Conservation (phyloP, 2,888 invertebrate genomes). For the Tridacna crocea region DNA sequence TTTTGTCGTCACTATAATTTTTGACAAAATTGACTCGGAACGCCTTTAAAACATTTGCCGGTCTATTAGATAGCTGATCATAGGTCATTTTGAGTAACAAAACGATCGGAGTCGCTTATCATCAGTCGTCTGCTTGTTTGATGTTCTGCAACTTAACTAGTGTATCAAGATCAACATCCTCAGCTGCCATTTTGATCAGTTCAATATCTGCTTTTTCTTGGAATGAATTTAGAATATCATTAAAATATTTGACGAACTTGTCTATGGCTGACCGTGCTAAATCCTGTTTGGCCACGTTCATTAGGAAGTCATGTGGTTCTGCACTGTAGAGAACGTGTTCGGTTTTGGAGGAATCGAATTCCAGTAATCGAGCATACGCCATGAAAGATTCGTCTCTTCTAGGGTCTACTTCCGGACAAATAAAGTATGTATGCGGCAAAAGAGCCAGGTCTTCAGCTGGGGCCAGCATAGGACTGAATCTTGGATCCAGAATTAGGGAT, state of each 20-base stretch:
- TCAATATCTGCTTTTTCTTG: not conserved
- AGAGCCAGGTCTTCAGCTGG: not conserved
- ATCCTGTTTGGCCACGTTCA: not conserved
- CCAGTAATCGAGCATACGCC: not conserved
- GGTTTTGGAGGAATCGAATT: not conserved
- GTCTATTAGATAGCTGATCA: too few relatives aligned
- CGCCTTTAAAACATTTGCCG: too few relatives aligned
- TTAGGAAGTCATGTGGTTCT: slow-evolving; percentile 1
- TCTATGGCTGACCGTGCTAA: not conserved
- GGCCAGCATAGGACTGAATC: slow-evolving; percentile 15
- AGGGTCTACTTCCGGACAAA: slow-evolving; percentile 12
- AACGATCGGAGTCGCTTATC: not conserved
- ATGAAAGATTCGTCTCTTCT: slow-evolving; percentile 21
- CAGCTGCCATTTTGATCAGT: not conserved
- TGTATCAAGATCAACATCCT: not conserved
- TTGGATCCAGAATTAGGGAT: slow-evolving; percentile 9
- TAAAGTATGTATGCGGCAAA: slow-evolving; percentile 16
- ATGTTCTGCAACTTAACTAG: not conserved
- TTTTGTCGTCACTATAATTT: too few relatives aligned
- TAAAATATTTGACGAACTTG: not conserved
- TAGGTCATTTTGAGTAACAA: too few relatives aligned
- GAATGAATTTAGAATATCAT: not conserved
- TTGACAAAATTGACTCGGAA: too few relatives aligned
- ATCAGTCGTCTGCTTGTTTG: not conserved
- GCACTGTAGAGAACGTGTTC: slow-evolving; percentile 8